Evolutionary conservation across 2,113 vertebrate species (phyloP), one percentile per base, ranked within the genome.

Genomic region (Pseudorectes ferrugineus): DNA sequence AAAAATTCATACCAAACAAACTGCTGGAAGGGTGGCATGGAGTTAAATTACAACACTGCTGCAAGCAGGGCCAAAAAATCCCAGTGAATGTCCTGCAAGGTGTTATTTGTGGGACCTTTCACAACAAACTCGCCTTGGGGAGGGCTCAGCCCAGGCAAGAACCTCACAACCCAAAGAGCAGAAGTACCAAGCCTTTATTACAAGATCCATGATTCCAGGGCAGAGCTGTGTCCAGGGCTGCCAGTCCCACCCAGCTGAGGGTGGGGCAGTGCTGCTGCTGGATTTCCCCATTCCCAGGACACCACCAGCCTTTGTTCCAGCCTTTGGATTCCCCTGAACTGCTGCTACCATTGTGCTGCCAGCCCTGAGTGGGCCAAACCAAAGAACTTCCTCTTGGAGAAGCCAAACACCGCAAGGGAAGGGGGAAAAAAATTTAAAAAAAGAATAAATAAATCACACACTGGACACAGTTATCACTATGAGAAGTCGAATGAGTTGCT

Each of bases 171-270:
- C 42, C 49, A 81, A 43, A 43, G 46, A 52, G 73, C 59, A 94
- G 31, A 90, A 92, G 89, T 57, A 90, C 81, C 89, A 97, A 96
- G 96, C 93, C 76, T 98, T 98, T 98, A 98, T 98, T 97, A 85
- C 75, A 71, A 94, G 88, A 86, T 73, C 94, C 85, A 65, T 4
- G 17, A 61, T 58, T 85, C 42, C 85, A 90, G 33, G 57, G 85
- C 54, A 52, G 72, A 76, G 85, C 92, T 70, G 83, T 51, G 86
- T 38, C 84, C 87, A 35, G 80, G 51, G 73, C 43, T 70, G 45
- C 36, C 91, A 81, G 46, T 76, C 62, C 24, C 23, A 88, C 29
- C 79, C 71, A 85, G 48, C 87, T 63, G 48, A 74, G 52, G 3
- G 22, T 8, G 46, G 72, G 82, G 61, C 81, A 70, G 61, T 35